Evolutionary conservation across 2,797 vertebrate species (phyloP), one percentile per base, ranked within the genome.

Genomic region (Sebastes paucispinis): DNA sequence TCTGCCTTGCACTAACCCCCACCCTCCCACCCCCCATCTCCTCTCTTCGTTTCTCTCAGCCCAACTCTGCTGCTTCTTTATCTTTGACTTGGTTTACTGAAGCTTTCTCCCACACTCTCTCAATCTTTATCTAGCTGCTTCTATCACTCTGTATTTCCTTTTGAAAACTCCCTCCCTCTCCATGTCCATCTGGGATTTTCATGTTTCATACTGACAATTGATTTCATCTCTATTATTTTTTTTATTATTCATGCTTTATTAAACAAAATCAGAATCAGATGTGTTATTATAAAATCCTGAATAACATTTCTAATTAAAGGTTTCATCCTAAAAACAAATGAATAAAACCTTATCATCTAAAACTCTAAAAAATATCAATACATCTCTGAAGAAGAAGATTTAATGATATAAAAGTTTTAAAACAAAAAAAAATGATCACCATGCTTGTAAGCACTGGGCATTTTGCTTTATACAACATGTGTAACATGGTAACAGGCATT

Each of bases 61-160:
- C 24, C 25, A 31, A 73, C 63, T 74, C 39, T 68, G 39, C 81
- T 39, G n/a, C 9, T 77, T 60, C 24, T 57, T 50, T 77, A 59
- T 73, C 72, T 69, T 55, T 31, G 63, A 73, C 43, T 59, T 63
- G 36, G 34, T 62, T 72, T 72, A 13, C 72, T 67, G 76, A 59
- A 68, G 50, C 52, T 27, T 60, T 78, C 36, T 73, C 57, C 62
- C 54, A 68, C 60, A 71, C 55, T 43, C 54, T 75, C 79, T 81
- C 57, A 81, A 27, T 72, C 60, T 69, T 58, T 73, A 73, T 77
- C 79, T 39, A 57, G 55, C 72, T 32, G 43, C 69, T 79, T 72
- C 72, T 47, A 74, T 68, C 65, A 25, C 60, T 79, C 31, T 69
- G 62, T 65, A 47, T 75, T 69, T 59, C 69, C 52, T 64, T 47